Base-by-base conservation (phyloP, 1,140 invertebrate species). In the Zaprionus inermis region DNA sequence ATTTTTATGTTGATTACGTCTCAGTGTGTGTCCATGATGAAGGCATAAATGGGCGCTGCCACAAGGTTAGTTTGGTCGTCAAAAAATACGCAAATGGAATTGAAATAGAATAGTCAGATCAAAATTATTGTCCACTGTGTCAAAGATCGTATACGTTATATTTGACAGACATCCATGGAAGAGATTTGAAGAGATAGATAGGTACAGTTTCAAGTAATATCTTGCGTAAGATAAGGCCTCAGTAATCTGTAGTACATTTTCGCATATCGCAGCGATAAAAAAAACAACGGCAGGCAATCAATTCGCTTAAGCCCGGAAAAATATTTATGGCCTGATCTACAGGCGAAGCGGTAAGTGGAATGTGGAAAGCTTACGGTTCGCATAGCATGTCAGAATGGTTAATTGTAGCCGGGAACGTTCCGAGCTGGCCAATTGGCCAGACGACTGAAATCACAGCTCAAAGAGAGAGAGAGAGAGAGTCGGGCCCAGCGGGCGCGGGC, bases 381-480 rank as follows among this genome's bases (percentile, higher is more conserved):
- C 18, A 49, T 22, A 20, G 18, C 18, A 18, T 22, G 18, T 49
- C 44, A 22, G 44, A 49, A 22, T 22, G 44, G 44, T 49, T 49
- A 49, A 49, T 49, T 49, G 44, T 12, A 49, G 44, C 44, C 18
- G 9, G 18, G 10, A 22, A 4, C 18, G 18, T 18, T 10, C 44
- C 12, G 44, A 49, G 6, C 20, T 49, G 44, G 44, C 18, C 44
- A 49, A 49, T 49, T 49, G 44, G 44, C 44, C 44, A 49, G 44
- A 49, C 44, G 44, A 49, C 18, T 49, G 44, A 49, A 49, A 49
- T 49, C 44, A 49, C 44, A 49, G 11, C 18, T 49, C 44, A 5
- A 7, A 46, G n/a, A n/a, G n/a, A n/a, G n/a, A n/a, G n/a, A n/a
- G n/a, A n/a, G n/a, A n/a, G n/a, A n/a, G n/a, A n/a, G 44, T 46